Base-by-base conservation (phyloP, 2,797 vertebrate genomes). In the Sorex maritimensis region DNA sequence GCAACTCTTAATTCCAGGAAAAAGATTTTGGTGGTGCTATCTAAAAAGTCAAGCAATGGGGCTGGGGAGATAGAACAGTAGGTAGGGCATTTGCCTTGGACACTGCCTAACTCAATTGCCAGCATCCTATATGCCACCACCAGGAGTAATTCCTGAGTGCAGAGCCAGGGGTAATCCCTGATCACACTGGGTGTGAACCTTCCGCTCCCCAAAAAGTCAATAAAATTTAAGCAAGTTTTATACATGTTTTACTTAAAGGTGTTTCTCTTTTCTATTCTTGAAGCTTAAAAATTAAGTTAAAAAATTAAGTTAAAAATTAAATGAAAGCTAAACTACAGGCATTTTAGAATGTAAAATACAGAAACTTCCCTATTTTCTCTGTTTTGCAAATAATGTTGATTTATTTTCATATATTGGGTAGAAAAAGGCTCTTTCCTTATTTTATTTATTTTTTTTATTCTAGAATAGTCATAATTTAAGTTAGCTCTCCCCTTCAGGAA, bases 321-420 rank as follows among this genome's bases (percentile, higher is more conserved):
- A 94, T 24, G 11, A 67, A 85, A 85, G 69, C 41, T 44, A 88
- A 74, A 67, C 1, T 41, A 55, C 58, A 12, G 72, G 1, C 2
- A 46, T 24, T 55, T 44, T 44, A 44, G 41, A 44, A 7, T 44
- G 41, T 44, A 44, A 44, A 44, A 44, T 44, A 7, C 41, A 44
- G 41, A 44, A 44, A 44, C 41, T 80, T 80, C 71, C 7, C 41
- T 81, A 17, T 19, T 85, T 69, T 80, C 21, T 34, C 46, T 46
- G 34, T 90, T 94, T 90, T 65, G 26, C 63, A 86, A 89, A 89
- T 26, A 26, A 24, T 67, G 65, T 23, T 84, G 24, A 84, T 81
- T 15, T 81, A 75, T 87, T 95, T 95, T 91, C 65, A 83, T 79
- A 75, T 81, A 88, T 11, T 26, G 24, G 28, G 26, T 63, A 72